phyloP scores from a whole-genome alignment of 2,888 invertebrate genomes.

The Dendrolimus pini region DNA sequence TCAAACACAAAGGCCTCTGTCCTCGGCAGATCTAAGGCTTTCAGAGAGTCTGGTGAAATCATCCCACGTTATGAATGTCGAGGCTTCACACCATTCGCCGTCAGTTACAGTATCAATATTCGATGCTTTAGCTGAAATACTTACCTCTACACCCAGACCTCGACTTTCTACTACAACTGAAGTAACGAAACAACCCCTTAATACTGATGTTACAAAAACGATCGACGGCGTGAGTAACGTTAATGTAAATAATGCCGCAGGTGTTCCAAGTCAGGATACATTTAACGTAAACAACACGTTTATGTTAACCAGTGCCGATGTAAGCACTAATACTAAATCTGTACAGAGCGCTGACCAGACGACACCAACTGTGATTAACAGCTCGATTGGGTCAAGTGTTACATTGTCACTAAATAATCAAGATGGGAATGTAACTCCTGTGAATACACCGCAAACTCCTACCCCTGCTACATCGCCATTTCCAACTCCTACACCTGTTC shows the following conservation, averaged over 20 bases:
- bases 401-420: constrained; percentile 53
- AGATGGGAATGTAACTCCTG: constrained; percentile 39
- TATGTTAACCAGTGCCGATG: constrained; percentile 42
- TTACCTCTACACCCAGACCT: constrained; percentile 70
- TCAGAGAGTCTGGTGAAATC: constrained; percentile 68
- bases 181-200: constrained; percentile 50
- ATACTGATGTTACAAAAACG: constrained; percentile 56
- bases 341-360: constrained; percentile 66
- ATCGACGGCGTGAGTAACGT: constrained; percentile 72
- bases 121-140: constrained; percentile 76
- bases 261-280: constrained; percentile 47
- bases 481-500: constrained; percentile 36
- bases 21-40: constrained; percentile 66
- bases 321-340: constrained; percentile 65
- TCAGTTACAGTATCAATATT: constrained; percentile 77
- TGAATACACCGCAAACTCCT: constrained; percentile 41
- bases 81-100: constrained; percentile 73
- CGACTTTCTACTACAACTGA: constrained; percentile 61
- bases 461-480: constrained; percentile 53
- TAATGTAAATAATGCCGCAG: constrained; percentile 67
- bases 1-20: constrained; percentile 65
- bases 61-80: constrained; percentile 71
- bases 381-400: constrained; percentile 56
- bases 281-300: constrained; percentile 40
- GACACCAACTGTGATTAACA: constrained; percentile 69